phyloP scores from a whole-genome alignment of 2,113 vertebrate species.

The Rhinolophus ferrumequinum region DNA sequence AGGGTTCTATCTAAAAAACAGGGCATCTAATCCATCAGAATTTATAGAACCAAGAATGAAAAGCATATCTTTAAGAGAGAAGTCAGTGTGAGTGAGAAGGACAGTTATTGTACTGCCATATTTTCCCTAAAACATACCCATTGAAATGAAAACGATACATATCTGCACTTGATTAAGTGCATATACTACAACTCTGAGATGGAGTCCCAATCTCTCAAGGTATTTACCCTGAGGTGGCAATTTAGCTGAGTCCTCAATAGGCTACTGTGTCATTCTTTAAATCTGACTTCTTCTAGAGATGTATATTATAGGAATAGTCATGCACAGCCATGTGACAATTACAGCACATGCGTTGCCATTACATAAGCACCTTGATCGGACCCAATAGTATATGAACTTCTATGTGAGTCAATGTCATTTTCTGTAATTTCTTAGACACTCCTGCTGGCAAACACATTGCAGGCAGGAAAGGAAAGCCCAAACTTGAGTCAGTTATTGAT shows the following conservation, averaged over 20 bases:
- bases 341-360: neutral
- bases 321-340: neutral
- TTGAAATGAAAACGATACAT: neutral
- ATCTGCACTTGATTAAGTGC: neutral
- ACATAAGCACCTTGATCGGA: neutral
- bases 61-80: neutral
- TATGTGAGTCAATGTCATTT: neutral
- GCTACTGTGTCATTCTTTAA: neutral
- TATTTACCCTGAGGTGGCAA: neutral
- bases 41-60: neutral
- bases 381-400: neutral
- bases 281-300: neutral
- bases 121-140: neutral
- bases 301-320: neutral
- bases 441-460: neutral
- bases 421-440: neutral
- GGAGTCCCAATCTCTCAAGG: neutral
- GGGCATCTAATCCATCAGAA: neutral
- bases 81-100: neutral
- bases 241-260: neutral
- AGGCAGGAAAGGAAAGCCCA: neutral
- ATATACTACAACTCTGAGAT: neutral
- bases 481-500: neutral
- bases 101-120: neutral
- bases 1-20: neutral